These are phyloP conservation scores for Pipistrellus nathusii DNA, from an alignment of 2,797 vertebrate genomes.

Conservation along the genomic window DNA sequence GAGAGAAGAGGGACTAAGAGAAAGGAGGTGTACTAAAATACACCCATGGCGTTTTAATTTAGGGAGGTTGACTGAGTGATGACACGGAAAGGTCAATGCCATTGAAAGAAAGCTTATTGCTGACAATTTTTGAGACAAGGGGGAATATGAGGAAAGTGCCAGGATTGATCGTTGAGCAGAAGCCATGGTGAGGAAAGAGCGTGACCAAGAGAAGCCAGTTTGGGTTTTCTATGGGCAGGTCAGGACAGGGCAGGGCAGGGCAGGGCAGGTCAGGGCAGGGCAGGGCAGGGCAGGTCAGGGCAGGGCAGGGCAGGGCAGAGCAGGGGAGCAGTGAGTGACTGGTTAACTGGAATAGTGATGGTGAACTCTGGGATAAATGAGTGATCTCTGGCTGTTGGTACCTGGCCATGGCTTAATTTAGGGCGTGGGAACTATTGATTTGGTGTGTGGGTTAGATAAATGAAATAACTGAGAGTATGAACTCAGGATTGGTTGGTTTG, in stretches of 20 bases:
- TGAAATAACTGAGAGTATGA: not conserved
- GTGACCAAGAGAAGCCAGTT: not conserved
- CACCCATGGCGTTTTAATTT: not conserved
- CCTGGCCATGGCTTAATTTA: not conserved
- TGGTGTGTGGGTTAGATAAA: not conserved
- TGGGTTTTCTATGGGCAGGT: not conserved
- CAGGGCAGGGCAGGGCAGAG: not conserved
- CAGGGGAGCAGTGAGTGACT: not conserved
- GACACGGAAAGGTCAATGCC: not conserved
- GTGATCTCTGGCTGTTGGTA: not conserved
- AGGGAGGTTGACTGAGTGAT: not conserved
- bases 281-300: not conserved
- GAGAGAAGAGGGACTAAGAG: not conserved
- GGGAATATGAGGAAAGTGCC: not conserved
- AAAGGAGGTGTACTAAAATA: not conserved
- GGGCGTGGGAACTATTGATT: not conserved
- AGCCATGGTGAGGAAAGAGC: not conserved
- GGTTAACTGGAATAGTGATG: rapidly evolving
- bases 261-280: not conserved
- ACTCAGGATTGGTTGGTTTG: not conserved
- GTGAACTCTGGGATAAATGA: not conserved
- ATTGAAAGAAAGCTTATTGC: not conserved
- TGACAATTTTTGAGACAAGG: not conserved
- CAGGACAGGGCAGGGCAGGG: not conserved
- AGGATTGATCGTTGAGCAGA: not conserved